A percentile compares a stretch with the other conserved stretches of the same genome.
phyloP scores from a whole-genome alignment of 2,888 invertebrate genomes.

The Eueremaeus valkanovi region DNA sequence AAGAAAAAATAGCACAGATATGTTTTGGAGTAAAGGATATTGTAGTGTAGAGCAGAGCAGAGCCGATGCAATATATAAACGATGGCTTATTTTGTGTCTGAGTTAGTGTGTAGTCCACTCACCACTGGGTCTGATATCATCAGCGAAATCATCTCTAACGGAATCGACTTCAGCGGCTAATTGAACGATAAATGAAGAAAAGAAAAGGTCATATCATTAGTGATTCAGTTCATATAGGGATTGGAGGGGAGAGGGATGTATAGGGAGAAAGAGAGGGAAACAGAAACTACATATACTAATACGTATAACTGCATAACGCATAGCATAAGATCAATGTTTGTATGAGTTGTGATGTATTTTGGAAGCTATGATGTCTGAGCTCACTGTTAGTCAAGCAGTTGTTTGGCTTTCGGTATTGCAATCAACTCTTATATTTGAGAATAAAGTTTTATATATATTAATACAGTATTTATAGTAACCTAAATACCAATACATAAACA shows the following conservation, averaged over 20 bases:
- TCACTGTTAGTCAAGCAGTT: background rate
- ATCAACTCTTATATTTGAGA: no score
- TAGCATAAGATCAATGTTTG: no score
- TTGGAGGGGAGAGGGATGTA: background rate
- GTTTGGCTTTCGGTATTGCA: no score
- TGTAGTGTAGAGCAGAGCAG: background rate
- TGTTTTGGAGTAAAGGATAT: background rate
- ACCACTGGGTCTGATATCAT: conserved; percentile 46
- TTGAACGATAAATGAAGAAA: conserved; percentile 1
- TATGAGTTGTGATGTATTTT: background rate
- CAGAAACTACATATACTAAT: no score
- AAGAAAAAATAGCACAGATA: background rate
- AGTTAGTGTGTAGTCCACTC: conserved; percentile 16
- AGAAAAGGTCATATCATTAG: conserved; percentile 7
- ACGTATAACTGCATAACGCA: no score
- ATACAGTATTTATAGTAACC: no score
- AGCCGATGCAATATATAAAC: no score
- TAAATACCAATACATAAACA: no score
- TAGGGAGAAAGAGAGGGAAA: no score
- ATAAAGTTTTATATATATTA: no score
- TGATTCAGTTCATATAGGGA: background rate
- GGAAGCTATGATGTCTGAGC: background rate
- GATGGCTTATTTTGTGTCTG: background rate
- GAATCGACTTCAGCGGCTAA: conserved; percentile 34
- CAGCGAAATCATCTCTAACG: conserved; percentile 44